phyloP scores from a whole-genome alignment of 2,113 vertebrate genomes.

The Leptosomus discolor region DNA sequence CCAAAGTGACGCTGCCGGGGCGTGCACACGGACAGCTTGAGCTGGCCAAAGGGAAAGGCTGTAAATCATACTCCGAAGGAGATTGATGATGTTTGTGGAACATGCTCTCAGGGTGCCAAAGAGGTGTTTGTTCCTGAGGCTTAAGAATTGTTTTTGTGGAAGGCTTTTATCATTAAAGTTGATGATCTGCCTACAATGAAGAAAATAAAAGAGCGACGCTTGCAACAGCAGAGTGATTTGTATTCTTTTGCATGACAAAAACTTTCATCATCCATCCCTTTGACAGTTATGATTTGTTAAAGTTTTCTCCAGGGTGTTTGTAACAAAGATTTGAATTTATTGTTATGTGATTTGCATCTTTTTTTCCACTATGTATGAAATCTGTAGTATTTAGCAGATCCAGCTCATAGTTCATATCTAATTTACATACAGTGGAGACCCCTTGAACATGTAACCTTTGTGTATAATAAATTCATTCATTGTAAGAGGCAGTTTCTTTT shows the following conservation, averaged over 20 bases:
- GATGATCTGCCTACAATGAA: slow-evolving; percentile 73
- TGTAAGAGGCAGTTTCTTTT: slow-evolving; percentile 51
- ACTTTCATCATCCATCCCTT: slow-evolving; percentile 57
- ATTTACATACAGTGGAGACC: slow-evolving; percentile 33
- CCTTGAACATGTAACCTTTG: slow-evolving; percentile 42
- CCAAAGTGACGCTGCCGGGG: slow-evolving; percentile 49
- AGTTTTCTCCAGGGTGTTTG: slow-evolving; percentile 64
- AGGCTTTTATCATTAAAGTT: slow-evolving; percentile 80
- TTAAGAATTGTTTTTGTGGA: slow-evolving; percentile 78
- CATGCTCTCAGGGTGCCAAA: slow-evolving; percentile 73
- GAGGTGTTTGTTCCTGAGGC: slow-evolving; percentile 77
- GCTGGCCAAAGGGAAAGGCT: slow-evolving; percentile 61
- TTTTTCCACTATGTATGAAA: slow-evolving; percentile 43
- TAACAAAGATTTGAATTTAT: slow-evolving; percentile 65
- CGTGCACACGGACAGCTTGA: slow-evolving; percentile 49
- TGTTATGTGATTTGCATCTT: slow-evolving; percentile 71
- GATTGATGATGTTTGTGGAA: slow-evolving; percentile 79
- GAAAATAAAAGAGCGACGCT: slow-evolving; percentile 45
- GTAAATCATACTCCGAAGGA: slow-evolving; percentile 78
- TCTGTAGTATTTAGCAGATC: slow-evolving; percentile 13
- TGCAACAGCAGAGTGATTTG: slow-evolving; percentile 59
- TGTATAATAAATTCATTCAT: slow-evolving; percentile 43
- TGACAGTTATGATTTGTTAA: slow-evolving; percentile 74
- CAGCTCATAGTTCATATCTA: not conserved
- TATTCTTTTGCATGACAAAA: slow-evolving; percentile 71